phyloP scores from a whole-genome alignment of 1,140 invertebrate species.

The Platyura marginata region DNA sequence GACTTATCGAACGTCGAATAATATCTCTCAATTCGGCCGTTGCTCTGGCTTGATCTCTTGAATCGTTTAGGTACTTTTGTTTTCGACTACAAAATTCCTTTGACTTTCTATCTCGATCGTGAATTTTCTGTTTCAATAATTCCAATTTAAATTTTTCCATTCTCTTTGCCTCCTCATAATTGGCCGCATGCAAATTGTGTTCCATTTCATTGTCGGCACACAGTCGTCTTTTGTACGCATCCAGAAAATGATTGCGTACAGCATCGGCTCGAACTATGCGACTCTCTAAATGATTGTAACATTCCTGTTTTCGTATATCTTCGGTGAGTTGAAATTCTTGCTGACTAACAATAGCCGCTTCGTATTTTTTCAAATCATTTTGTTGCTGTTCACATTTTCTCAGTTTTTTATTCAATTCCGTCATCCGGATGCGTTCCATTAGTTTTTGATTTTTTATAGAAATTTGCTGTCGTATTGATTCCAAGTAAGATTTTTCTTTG shows the following conservation, averaged over 20 bases:
- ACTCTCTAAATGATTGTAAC: slow-evolving; percentile 13
- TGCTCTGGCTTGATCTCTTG: slow-evolving; percentile 18
- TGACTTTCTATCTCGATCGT: slow-evolving; percentile 12
- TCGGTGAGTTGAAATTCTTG: slow-evolving; percentile 19
- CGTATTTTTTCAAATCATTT: slow-evolving; percentile 15
- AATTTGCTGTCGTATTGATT: slow-evolving; percentile 11
- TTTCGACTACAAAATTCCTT: slow-evolving; percentile 16
- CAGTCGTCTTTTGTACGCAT: slow-evolving; percentile 14
- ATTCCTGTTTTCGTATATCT: slow-evolving; percentile 15
- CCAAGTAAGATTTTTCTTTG: slow-evolving; percentile 14
- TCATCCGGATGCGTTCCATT: slow-evolving; percentile 11
- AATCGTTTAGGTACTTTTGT: slow-evolving; percentile 12
- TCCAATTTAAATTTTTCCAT: slow-evolving; percentile 12
- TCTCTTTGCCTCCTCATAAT: slow-evolving; percentile 17
- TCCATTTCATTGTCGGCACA: slow-evolving; percentile 19
- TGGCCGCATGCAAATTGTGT: slow-evolving; percentile 20
- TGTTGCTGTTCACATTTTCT: slow-evolving; percentile 12
- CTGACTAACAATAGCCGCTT: slow-evolving; percentile 14
- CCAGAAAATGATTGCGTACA: slow-evolving; percentile 12
- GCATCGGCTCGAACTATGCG: slow-evolving; percentile 16
- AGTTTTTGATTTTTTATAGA: slow-evolving; percentile 15
- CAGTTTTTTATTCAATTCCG: slow-evolving; percentile 15
- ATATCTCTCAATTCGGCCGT: slow-evolving; percentile 20
- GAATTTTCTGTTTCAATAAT: slow-evolving; percentile 15
- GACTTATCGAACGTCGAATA: slow-evolving; percentile 18